A percentile compares a stretch with the other conserved stretches of the same genome.
phyloP scores from a whole-genome alignment of 2,113 vertebrate species.

The Peromyscus polionotus region DNA sequence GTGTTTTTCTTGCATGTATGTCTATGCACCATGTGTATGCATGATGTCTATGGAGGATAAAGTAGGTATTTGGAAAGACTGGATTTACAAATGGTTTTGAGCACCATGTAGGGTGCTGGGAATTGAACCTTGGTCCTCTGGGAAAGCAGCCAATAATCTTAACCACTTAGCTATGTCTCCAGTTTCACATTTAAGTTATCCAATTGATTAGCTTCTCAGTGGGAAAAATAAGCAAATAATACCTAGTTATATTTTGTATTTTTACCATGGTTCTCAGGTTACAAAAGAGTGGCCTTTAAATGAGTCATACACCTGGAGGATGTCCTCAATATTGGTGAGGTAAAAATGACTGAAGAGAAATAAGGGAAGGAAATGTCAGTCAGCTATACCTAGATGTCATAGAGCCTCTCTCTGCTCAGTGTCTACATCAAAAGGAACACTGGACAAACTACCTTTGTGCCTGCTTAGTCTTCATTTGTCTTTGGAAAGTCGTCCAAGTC shows the following conservation, averaged over 20 bases:
- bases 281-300: background rate
- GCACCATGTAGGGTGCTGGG: background rate
- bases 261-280: too few species aligned
- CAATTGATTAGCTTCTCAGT: too few species aligned
- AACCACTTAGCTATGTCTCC: background rate
- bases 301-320: background rate
- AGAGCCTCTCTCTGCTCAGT: background rate
- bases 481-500: conserved; percentile 6
- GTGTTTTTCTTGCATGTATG: background rate
- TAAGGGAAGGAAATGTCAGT: background rate
- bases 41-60: background rate
- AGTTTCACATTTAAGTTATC: too few species aligned
- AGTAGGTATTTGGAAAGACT: background rate
- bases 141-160: background rate
- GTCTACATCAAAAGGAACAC: background rate
- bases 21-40: background rate
- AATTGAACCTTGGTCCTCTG: background rate
- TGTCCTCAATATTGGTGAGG: background rate
- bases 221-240: too few species aligned
- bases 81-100: background rate
- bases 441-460: background rate
- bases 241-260: too few species aligned
- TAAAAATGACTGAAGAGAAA: background rate
- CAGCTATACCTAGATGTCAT: accelerated
- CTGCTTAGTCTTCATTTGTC: background rate